These are phyloP conservation scores for Lithosia quadra DNA, from an alignment of 2,888 invertebrate genomes.

Conservation along the genomic window DNA sequence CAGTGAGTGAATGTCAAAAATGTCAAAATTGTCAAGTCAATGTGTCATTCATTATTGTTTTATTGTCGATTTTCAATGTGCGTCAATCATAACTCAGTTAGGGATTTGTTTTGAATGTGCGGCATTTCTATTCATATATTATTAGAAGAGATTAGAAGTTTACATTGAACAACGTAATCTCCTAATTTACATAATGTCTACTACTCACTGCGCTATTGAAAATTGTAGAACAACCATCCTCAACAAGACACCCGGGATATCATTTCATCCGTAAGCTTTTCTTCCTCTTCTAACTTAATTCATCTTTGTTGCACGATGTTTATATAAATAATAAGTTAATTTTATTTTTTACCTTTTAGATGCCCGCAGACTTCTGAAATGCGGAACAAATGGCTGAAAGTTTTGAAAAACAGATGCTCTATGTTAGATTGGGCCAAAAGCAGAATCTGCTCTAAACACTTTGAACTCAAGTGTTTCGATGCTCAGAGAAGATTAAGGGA, in stretches of 20 bases:
- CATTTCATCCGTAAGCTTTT: slow-evolving; percentile 71
- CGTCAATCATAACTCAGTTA: not conserved
- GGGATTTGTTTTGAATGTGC: not conserved
- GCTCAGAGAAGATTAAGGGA: slow-evolving; percentile 67
- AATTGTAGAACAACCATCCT: slow-evolving; percentile 71
- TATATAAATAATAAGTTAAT: not conserved
- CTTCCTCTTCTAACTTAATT: not conserved
- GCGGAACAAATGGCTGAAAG: slow-evolving; percentile 74
- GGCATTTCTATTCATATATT: not conserved
- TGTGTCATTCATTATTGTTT: too few relatives aligned
- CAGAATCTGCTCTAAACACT: slow-evolving; percentile 78
- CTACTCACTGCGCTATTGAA: slow-evolving; percentile 69
- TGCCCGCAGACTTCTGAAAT: slow-evolving; percentile 70
- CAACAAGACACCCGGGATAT: slow-evolving; percentile 70
- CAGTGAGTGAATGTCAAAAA: too few relatives aligned
- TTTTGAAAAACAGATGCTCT: slow-evolving; percentile 71
- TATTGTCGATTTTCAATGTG: not conserved
- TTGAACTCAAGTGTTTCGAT: slow-evolving; percentile 75
- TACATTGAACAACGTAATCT: not conserved
- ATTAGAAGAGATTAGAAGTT: too few relatives aligned
- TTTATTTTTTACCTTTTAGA: slow-evolving; percentile 51
- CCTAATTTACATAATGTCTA: slow-evolving; percentile 51
- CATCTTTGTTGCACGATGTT: not conserved
- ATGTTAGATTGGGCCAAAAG: slow-evolving; percentile 74
- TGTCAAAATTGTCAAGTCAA: not conserved